Evolutionary conservation across 2,888 invertebrate genomes (phyloP).

Genomic region (Drosophila melanosoma): DNA sequence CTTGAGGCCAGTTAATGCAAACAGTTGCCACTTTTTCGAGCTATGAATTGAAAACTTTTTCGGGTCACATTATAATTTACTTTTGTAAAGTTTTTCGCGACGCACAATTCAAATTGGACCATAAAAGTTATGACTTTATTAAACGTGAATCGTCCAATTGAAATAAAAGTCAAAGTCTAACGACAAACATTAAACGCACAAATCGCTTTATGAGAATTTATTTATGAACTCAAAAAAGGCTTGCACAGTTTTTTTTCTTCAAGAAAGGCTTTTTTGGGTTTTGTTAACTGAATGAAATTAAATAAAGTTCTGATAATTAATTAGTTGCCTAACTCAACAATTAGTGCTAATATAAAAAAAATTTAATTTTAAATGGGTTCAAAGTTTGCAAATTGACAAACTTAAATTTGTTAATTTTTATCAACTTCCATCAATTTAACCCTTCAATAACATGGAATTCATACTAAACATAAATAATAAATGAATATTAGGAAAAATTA

Average conservation of each 20-base stretch:
- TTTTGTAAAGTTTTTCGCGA: conserved; percentile 28
- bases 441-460: background rate
- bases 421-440: background rate
- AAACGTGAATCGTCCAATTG: conserved; percentile 40
- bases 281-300: background rate
- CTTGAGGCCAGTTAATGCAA: conserved; percentile 37
- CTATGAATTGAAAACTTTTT: conserved; percentile 53
- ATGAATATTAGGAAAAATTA: background rate
- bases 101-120: conserved; percentile 34
- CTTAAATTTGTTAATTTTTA: no score
- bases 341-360: no score
- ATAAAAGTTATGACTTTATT: conserved; percentile 56
- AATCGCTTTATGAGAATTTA: conserved; percentile 35
- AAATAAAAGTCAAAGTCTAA: conserved; percentile 1
- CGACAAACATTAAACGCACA: conserved; percentile 11
- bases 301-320: background rate
- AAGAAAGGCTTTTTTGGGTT: background rate
- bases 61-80: conserved; percentile 52
- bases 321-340: background rate
- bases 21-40: conserved; percentile 15
- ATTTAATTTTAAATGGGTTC: no score
- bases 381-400: no score
- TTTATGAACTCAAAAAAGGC: conserved; percentile 28
- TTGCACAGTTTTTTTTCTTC: conserved; percentile 11
- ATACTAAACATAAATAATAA: background rate